phyloP scores from a whole-genome alignment of 2,113 vertebrate genomes.

The Ceratotherium simum region DNA sequence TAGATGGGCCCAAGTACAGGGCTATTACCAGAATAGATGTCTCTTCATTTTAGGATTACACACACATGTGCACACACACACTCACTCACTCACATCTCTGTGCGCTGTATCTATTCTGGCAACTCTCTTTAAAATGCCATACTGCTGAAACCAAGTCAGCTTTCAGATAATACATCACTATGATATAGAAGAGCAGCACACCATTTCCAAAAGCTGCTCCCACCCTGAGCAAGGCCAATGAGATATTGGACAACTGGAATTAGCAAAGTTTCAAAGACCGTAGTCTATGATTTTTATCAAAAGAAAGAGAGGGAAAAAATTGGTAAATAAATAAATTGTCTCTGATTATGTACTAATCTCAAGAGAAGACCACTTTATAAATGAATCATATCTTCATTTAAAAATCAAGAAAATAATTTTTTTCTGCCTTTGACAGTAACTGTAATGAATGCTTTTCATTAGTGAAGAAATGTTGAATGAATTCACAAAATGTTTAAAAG shows the following conservation, averaged over 20 bases:
- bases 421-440: slow-evolving; percentile 1
- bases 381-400: neutral
- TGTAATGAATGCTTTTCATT: neutral
- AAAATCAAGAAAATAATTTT: neutral
- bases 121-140: slow-evolving; percentile 55
- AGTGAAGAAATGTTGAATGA: neutral
- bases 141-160: slow-evolving; percentile 28
- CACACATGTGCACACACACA: neutral
- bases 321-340: neutral
- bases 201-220: slow-evolving; percentile 40
- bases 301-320: neutral
- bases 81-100: neutral
- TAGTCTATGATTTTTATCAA: neutral
- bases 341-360: neutral
- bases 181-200: neutral
- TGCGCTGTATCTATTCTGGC: neutral
- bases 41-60: slow-evolving; percentile 57
- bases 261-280: neutral
- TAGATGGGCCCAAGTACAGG: slow-evolving; percentile 53
- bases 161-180: slow-evolving; percentile 15
- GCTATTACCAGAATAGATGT: slow-evolving; percentile 66
- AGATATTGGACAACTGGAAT: neutral
- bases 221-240: neutral
- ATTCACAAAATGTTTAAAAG: neutral
- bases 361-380: neutral